These are phyloP conservation scores for Dufourea novaeangliae DNA, from an alignment of 1,140 invertebrate species.

Conservation along the genomic window DNA sequence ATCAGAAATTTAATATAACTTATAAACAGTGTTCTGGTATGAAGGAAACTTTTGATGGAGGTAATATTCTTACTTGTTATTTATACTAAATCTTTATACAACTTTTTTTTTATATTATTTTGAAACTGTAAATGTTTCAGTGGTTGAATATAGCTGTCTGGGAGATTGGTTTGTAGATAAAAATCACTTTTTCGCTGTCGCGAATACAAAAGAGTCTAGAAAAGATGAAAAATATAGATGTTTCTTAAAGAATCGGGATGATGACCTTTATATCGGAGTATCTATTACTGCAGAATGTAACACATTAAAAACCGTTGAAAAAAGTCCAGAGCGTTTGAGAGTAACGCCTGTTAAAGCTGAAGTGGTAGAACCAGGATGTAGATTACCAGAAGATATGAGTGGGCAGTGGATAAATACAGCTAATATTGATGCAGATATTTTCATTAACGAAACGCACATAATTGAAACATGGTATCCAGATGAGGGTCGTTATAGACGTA, in stretches of 20 bases:
- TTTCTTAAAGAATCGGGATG: constrained; percentile 96
- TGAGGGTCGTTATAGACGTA: constrained; percentile 91
- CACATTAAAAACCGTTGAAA: constrained; percentile 94
- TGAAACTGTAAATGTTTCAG: constrained; percentile 76
- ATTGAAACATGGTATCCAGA: constrained; percentile 97
- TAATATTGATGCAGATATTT: constrained; percentile 96
- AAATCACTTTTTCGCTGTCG: constrained; percentile 97
- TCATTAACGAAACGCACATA: constrained; percentile 97
- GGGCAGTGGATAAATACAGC: constrained; percentile 98
- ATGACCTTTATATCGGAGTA: constrained; percentile 93
- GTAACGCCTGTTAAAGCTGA: constrained; percentile 93
- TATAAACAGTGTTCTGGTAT: constrained; percentile 94
- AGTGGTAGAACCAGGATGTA: constrained; percentile 94
- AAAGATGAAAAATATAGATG: constrained; percentile 97
- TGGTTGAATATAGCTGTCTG: constrained; percentile 95
- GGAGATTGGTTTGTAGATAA: constrained; percentile 98
- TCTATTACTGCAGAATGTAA: constrained; percentile 97
- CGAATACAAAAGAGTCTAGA: constrained; percentile 96
- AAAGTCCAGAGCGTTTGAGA: constrained; percentile 94
- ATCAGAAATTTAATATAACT: constrained; percentile 98
- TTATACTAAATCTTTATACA: constrained; percentile 17
- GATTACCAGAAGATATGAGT: constrained; percentile 95
- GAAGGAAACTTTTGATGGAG: constrained; percentile 92
- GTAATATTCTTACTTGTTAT: constrained; percentile 77
- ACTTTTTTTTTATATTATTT: constrained; percentile 28